Evolutionary conservation across 64 coral and sea anemone species (phyloP), one percentile per base, ranked within the genome.

Genomic region (Pocillopora damicornis): DNA sequence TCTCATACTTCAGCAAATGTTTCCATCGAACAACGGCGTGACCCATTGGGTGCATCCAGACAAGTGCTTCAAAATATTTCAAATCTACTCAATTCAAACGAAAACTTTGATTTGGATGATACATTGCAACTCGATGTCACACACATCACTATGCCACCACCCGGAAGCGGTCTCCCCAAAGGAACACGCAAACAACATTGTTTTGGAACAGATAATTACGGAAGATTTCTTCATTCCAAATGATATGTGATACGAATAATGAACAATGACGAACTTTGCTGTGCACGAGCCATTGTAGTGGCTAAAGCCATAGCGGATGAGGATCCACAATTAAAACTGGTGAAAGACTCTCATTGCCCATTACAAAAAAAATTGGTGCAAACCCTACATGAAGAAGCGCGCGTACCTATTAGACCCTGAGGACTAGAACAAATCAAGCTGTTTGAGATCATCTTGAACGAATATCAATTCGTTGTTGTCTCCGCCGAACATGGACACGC

Each of bases 381-480:
- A 56, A 61, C 9, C 9, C 30, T 30, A 30, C 30, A 30, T 30
- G 30, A 30, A 30, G 14, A 61, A 15, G 89, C 93, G 12, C 35
- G 73, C 71, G 79, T 95, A 0, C 74, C 74, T 0, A 12, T 79
- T 20, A 56, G 89, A 0, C 63, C 63, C 0, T 95, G 93, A 61
- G 93, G 93, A 0, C n/a, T 95, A 0, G 62, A 73, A 35, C 86
- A 95, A 75, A 51, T 95, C 5, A 74, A 89, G 10, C 76, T 2
- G 15, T 89, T 95, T 79, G 79, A 95, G 92, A 56, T 10, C 1
- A 11, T n/a, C 35, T 63, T 95, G 1, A 13, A 15, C 5, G 62
- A 79, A 0, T 89, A 89, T 59, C 93, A 95, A 59, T 63, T 92
- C 17, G 85, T 66, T 36, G 80, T 95, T 2, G 58, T 95, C 13